Conservation (phyloP, 2,113 vertebrate genomes). For the Typhlomys cinereus region DNA sequence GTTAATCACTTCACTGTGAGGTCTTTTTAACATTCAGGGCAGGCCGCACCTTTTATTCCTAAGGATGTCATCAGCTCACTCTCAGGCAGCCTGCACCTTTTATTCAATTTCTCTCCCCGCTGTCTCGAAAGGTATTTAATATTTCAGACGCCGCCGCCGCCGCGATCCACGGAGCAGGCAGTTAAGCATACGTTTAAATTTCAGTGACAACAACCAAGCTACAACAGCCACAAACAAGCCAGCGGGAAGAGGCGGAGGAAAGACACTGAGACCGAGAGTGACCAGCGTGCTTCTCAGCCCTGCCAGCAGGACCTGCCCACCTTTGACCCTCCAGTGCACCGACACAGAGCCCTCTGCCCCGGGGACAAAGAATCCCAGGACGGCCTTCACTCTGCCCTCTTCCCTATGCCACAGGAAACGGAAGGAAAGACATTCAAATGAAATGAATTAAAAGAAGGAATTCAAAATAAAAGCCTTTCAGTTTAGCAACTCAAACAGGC, state of each 20-base stretch:
- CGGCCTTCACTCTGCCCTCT: conserved; percentile 43
- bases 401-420: neutral
- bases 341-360: neutral
- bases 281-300: neutral
- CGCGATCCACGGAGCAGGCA: conserved; percentile 77
- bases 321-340: conserved; percentile 54
- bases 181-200: conserved; percentile 84
- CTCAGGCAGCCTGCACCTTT: conserved; percentile 80
- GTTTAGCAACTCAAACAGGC: conserved; percentile 21
- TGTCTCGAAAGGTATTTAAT: conserved; percentile 83
- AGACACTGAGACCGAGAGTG: conserved; percentile 58
- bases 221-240: neutral
- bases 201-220: conserved; percentile 60
- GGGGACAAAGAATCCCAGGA: neutral
- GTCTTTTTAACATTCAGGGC: conserved; percentile 86
- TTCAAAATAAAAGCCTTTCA: conserved; percentile 12
- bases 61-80: no score
- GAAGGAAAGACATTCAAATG: neutral
- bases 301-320: rapidly evolving
- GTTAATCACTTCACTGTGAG: conserved; percentile 90
- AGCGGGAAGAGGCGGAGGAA: neutral
- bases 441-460: conserved; percentile 12
- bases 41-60: conserved; percentile 82
- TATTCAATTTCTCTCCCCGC: conserved; percentile 84
- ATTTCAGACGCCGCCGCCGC: conserved; percentile 80